Evolutionary conservation across 2,113 vertebrate species (phyloP).

Genomic region (Cettia cetti): DNA sequence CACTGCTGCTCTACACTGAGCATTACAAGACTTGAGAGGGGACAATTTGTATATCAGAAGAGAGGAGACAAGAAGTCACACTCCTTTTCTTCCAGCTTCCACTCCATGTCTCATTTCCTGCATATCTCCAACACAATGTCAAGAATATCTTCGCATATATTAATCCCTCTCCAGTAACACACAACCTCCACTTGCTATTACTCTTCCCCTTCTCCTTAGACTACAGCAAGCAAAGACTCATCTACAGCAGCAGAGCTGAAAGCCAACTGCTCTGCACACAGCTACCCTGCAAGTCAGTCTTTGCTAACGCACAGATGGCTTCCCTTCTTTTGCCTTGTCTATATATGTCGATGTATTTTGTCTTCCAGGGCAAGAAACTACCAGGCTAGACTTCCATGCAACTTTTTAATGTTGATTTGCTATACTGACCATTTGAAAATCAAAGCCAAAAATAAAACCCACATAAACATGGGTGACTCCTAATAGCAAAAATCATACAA

Average conservation of each 20-base stretch:
- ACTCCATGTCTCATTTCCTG: neutral
- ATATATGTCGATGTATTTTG: neutral
- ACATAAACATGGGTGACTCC: neutral
- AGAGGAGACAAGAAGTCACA: neutral
- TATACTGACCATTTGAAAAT: neutral
- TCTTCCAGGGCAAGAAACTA: neutral
- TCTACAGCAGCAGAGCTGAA: neutral
- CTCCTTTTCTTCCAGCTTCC: neutral
- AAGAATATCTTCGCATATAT: neutral
- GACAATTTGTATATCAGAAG: neutral
- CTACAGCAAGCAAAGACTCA: neutral
- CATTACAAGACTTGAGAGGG: neutral
- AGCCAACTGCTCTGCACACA: neutral
- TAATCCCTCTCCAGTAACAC: neutral
- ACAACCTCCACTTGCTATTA: neutral
- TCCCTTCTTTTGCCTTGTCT: neutral
- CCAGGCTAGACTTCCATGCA: neutral
- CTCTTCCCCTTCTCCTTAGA: neutral
- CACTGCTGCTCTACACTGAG: neutral
- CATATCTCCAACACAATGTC: neutral
- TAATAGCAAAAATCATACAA: neutral
- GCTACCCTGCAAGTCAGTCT: neutral
- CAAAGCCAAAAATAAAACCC: neutral
- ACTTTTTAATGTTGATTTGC: neutral
- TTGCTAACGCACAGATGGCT: neutral